phyloP scores from a whole-genome alignment of 2,797 vertebrate species.

The Lithobates pipiens region DNA sequence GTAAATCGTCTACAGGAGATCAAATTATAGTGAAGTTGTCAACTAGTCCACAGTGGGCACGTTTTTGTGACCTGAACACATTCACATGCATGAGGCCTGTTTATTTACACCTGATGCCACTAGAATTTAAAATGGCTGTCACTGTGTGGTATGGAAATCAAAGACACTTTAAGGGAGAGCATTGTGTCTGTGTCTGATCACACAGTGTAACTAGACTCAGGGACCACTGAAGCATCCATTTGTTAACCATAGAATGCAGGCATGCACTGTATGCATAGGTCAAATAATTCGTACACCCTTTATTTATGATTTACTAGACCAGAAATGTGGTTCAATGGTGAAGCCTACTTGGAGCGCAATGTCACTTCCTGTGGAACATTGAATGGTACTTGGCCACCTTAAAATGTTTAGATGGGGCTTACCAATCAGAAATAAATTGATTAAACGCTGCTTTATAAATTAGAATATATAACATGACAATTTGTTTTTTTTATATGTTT shows the following conservation, averaged over 20 bases:
- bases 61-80: background rate
- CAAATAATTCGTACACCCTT: background rate
- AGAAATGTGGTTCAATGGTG: background rate
- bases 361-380: background rate
- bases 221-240: conserved; percentile 18
- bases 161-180: background rate
- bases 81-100: background rate
- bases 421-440: background rate
- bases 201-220: background rate
- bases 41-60: too few species aligned
- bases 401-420: background rate
- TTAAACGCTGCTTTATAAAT: conserved; percentile 12
- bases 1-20: background rate
- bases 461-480: conserved; percentile 3
- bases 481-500: background rate
- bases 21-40: background rate
- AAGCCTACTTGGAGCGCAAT: background rate
- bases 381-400: background rate
- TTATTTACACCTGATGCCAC: background rate
- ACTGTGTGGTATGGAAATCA: background rate
- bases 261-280: background rate
- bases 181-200: background rate
- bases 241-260: background rate
- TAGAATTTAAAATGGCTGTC: background rate
- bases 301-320: background rate